Evolutionary conservation across 2,888 invertebrate genomes (phyloP).

Genomic region (Drosophila prostipennis): DNA sequence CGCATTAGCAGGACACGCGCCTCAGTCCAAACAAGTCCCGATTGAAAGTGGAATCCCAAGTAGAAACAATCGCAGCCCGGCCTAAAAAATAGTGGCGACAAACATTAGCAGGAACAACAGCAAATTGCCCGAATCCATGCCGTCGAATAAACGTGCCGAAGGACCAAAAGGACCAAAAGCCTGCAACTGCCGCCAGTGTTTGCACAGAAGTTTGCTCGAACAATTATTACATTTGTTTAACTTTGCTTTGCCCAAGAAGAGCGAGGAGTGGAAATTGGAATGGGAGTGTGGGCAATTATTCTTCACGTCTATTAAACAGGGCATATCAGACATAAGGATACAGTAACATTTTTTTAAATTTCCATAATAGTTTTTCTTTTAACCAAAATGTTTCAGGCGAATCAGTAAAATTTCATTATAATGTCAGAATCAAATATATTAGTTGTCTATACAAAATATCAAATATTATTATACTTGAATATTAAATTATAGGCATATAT

Average conservation of each 20-base stretch:
- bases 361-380: too few relatives aligned
- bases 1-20: conserved; percentile 77
- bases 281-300: conserved; percentile 53
- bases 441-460: too few relatives aligned
- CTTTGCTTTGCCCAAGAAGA: conserved; percentile 52
- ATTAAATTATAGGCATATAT: too few relatives aligned
- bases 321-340: background rate
- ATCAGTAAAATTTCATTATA: too few relatives aligned
- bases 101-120: conserved; percentile 53
- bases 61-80: conserved; percentile 67
- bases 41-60: conserved; percentile 34
- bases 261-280: too few relatives aligned
- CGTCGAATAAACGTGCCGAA: conserved; percentile 39
- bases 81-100: conserved; percentile 67
- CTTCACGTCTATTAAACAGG: background rate
- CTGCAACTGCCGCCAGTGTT: conserved; percentile 58
- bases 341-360: too few relatives aligned
- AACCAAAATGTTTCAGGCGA: too few relatives aligned
- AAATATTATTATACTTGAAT: too few relatives aligned
- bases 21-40: conserved; percentile 47
- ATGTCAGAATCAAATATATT: too few relatives aligned
- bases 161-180: conserved; percentile 19
- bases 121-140: conserved; percentile 77
- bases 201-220: conserved; percentile 74
- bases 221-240: conserved; percentile 80